Percentiles rank a stretch among this genome's conserved stretches.
These are phyloP conservation scores for Unio delphinus DNA, from an alignment of 2,888 invertebrate genomes.

Conservation along the genomic window DNA sequence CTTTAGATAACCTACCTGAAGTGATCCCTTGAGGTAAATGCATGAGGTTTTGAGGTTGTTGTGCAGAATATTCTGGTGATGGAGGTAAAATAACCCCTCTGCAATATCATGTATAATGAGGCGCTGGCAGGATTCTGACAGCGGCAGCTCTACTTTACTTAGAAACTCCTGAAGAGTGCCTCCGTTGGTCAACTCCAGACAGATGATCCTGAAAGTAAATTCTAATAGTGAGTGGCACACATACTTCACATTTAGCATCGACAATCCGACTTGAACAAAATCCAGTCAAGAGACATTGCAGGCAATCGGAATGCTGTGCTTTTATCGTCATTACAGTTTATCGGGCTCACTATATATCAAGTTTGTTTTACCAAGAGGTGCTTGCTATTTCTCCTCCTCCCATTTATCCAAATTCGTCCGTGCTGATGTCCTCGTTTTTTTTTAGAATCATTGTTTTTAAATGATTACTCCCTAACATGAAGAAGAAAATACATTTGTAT, in stretches of 20 bases:
- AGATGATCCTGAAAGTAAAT: slow-evolving; percentile 51
- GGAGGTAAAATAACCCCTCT: slow-evolving; percentile 58
- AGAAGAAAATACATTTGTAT: no score
- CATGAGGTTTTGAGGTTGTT: slow-evolving; percentile 55
- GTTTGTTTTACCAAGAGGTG: no score
- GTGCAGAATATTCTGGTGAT: slow-evolving; percentile 59
- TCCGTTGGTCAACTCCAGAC: slow-evolving; percentile 56
- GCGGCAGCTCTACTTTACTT: slow-evolving; percentile 47
- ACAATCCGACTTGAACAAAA: background rate
- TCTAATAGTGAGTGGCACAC: background rate
- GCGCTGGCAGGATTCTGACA: slow-evolving; percentile 57
- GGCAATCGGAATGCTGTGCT: background rate
- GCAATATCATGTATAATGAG: slow-evolving; percentile 61
- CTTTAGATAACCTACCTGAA: slow-evolving; percentile 39
- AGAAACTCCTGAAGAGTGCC: slow-evolving; percentile 55
- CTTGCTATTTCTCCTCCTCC: no score
- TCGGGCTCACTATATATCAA: no score
- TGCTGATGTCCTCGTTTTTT: no score
- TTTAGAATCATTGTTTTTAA: no score
- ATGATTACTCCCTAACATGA: no score
- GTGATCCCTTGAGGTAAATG: slow-evolving; percentile 62
- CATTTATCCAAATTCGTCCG: no score
- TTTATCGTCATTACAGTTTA: background rate
- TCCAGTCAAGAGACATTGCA: background rate
- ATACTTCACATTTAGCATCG: background rate